Evolutionary conservation across 2,797 vertebrate genomes (phyloP), one percentile per base, ranked within the genome.

Genomic region (Halcyon smyrnensis): DNA sequence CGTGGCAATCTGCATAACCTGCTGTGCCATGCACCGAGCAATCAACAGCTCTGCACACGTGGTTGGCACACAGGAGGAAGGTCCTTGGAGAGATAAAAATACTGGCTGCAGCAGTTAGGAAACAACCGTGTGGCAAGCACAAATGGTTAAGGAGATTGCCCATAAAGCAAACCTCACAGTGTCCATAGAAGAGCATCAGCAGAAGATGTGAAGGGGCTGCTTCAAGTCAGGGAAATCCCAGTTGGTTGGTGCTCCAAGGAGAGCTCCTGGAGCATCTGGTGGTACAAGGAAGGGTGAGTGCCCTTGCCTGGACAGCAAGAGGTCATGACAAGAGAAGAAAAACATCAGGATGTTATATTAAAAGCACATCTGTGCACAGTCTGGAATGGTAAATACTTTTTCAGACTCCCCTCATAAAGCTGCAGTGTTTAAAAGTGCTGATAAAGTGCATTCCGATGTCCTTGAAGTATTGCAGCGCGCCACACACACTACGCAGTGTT

Each of bases 401-500:
- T 98, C 97, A 98, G 97, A 78, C 97, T 97, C 96, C 95, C 84
- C 96, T 97, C 97, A 97, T 97, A 98, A 95, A 97, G 93, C 92
- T 97, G 89, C 93, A 97, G 97, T 97, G 95, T 97, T 97, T 96
- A 96, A 97, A 97, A 98, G 80, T 95, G 97, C 97, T 98, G 97
- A 98, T 97, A 97, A 97, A 97, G 96, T 97, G 89, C 93, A 98
- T 98, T 98, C 97, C 95, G 94, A 73, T 6, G 70, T 83, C 93
- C 96, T 86, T 88, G 91, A 96, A 94, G 84, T 37, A 57, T 11
- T 77, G 93, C 95, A 95, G 88, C 0, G 28, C 4, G 4, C 93
- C 95, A 77, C 96, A 95, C 92, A 90, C 88, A 23, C 93, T 4
- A 74, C 1, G 0, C 80, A 37, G 88, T 95, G 96, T 97, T 94